phyloP scores from a whole-genome alignment of 1,140 invertebrate genomes.

The Anadara kagoshimensis region DNA sequence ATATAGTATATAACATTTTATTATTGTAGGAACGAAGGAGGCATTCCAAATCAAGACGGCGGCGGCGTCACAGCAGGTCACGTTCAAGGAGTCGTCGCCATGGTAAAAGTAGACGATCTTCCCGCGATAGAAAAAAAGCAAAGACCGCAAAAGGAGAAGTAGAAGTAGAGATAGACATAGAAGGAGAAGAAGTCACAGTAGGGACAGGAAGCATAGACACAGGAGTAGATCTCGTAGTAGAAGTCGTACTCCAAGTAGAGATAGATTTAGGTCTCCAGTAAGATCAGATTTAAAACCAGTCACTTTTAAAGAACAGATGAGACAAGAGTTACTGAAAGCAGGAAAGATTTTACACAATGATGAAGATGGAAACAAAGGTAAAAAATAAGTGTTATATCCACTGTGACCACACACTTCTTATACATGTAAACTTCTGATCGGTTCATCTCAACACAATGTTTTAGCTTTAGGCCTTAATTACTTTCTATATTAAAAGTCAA shows the following conservation, averaged over 20 bases:
- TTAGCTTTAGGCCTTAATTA: too few species aligned
- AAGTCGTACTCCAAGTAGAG: conserved; percentile 24
- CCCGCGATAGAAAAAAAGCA: conserved; percentile 33
- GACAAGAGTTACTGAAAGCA: conserved; percentile 58
- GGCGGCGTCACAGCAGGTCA: background rate
- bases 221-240: conserved; percentile 15
- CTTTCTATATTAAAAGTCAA: too few species aligned
- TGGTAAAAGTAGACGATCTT: conserved; percentile 25
- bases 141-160: conserved; percentile 29
- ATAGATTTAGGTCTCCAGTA: conserved; percentile 40
- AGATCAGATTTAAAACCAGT: conserved; percentile 40
- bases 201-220: conserved; percentile 1
- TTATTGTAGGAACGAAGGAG: too few species aligned
- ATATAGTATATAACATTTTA: too few species aligned
- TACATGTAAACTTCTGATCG: too few species aligned
- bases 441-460: too few species aligned
- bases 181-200: background rate
- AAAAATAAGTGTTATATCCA: too few species aligned
- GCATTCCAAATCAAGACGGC: background rate
- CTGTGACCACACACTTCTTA: too few species aligned
- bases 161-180: conserved; percentile 34
- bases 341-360: conserved; percentile 54
- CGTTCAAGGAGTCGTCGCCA: conserved; percentile 8
- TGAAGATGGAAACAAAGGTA: background rate
- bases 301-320: conserved; percentile 68